These are phyloP conservation scores for Chromis chromis DNA, from an alignment of 2,797 vertebrate genomes.

Conservation along the genomic window DNA sequence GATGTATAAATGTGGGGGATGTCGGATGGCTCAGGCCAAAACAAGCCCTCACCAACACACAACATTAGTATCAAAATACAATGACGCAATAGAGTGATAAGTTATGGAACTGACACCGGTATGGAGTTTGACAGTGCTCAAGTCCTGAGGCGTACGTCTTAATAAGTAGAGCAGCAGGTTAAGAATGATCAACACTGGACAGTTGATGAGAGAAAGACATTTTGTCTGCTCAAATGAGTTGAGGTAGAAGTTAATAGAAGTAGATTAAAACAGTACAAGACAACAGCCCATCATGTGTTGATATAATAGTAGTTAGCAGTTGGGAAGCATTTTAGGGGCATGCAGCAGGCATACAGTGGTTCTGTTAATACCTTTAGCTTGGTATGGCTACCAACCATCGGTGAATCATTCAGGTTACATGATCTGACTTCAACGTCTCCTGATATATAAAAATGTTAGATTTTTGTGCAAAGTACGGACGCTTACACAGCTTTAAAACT, in stretches of 20 bases:
- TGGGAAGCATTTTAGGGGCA: neutral
- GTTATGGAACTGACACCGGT: neutral
- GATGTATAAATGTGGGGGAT: conserved; percentile 74
- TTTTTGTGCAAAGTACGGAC: neutral
- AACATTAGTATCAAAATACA: conserved; percentile 43
- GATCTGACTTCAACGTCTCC: neutral
- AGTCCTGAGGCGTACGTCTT: neutral
- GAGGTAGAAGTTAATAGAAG: neutral
- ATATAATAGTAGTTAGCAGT: neutral
- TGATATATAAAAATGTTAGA: neutral
- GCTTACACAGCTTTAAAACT: neutral
- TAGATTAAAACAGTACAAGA: neutral
- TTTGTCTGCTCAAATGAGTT: neutral
- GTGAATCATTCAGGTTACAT: neutral
- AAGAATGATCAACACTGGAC: neutral
- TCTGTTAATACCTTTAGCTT: neutral
- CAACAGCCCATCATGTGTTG: neutral
- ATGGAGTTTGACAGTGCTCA: neutral
- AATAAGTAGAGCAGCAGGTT: neutral
- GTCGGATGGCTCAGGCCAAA: conserved; percentile 57
- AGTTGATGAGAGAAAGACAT: too few species aligned
- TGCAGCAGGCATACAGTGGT: neutral
- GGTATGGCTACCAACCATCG: neutral
- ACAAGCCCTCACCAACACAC: conserved; percentile 55
- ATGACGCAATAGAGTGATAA: conserved; percentile 10